Conservation (phyloP, 2,113 vertebrate genomes). For the Zingel zingel region DNA sequence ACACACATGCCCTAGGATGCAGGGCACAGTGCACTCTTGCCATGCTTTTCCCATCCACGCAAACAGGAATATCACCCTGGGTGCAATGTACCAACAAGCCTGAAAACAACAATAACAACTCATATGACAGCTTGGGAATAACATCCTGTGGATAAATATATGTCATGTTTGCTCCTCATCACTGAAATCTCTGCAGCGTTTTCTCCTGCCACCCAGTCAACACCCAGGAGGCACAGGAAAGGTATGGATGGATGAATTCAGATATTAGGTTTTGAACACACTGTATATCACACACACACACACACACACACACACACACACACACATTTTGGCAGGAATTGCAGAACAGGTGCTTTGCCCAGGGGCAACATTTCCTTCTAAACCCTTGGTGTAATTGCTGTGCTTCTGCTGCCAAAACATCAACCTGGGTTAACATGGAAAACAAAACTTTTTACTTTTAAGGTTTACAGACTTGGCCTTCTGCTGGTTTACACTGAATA, state of each 20-base stretch:
- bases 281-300: background rate
- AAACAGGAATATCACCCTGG: conserved; percentile 53
- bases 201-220: conserved; percentile 22
- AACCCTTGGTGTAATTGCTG: background rate
- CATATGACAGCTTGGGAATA: conserved; percentile 59
- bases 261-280: conserved; percentile 30
- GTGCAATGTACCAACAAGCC: conserved; percentile 51
- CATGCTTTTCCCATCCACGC: conserved; percentile 28
- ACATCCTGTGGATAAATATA: conserved; percentile 55
- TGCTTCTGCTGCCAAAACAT: conserved; percentile 22
- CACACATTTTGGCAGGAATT: conserved; percentile 34
- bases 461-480: background rate
- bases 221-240: conserved; percentile 35
- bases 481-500: background rate
- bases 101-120: conserved; percentile 65
- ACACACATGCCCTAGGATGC: conserved; percentile 45
- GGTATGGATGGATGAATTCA: conserved; percentile 47
- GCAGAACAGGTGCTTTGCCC: conserved; percentile 49
- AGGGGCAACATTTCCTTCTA: conserved; percentile 31
- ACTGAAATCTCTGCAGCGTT: conserved; percentile 39
- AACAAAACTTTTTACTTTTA: conserved; percentile 18
- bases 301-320: background rate
- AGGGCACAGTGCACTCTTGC: background rate
- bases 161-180: conserved; percentile 57
- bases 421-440: background rate